phyloP scores from a whole-genome alignment of 2,113 vertebrate genomes.

The Trinectes maculatus region DNA sequence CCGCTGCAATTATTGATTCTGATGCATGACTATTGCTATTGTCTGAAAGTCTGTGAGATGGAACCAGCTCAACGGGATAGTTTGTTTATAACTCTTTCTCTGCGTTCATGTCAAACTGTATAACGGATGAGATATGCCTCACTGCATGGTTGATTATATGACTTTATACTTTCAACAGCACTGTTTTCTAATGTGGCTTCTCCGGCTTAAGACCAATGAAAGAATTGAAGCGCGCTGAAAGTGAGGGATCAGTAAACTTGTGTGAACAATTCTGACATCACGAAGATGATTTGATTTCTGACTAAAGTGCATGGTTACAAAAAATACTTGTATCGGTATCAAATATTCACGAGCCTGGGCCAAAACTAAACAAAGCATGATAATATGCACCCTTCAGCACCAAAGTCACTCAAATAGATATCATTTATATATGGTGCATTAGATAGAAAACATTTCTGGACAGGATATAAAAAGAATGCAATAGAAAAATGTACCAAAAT shows the following conservation, averaged over 20 bases:
- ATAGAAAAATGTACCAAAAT: not conserved
- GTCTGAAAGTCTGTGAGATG: conserved; percentile 68
- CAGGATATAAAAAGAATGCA: not conserved
- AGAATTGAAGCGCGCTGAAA: not conserved
- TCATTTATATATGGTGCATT: not conserved
- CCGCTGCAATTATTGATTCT: conserved; percentile 66
- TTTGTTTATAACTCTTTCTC: conserved; percentile 53
- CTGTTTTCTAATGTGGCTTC: not conserved
- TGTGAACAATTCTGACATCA: not conserved
- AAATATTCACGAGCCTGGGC: not conserved
- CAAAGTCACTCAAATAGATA: no score
- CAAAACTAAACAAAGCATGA: not conserved
- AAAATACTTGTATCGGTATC: not conserved
- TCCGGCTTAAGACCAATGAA: not conserved
- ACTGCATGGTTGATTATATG: conserved; percentile 29
- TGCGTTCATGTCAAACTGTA: conserved; percentile 39
- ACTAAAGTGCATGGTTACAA: not conserved
- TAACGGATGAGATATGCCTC: conserved; percentile 40
- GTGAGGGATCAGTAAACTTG: not conserved
- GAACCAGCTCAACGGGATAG: conserved; percentile 49
- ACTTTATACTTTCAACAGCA: not conserved
- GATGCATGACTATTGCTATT: conserved; percentile 75
- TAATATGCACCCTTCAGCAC: not conserved
- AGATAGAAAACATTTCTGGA: not conserved
- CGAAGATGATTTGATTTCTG: not conserved